Base-by-base conservation (phyloP, 2,113 vertebrate genomes). In the Myotis lucifugus region DNA sequence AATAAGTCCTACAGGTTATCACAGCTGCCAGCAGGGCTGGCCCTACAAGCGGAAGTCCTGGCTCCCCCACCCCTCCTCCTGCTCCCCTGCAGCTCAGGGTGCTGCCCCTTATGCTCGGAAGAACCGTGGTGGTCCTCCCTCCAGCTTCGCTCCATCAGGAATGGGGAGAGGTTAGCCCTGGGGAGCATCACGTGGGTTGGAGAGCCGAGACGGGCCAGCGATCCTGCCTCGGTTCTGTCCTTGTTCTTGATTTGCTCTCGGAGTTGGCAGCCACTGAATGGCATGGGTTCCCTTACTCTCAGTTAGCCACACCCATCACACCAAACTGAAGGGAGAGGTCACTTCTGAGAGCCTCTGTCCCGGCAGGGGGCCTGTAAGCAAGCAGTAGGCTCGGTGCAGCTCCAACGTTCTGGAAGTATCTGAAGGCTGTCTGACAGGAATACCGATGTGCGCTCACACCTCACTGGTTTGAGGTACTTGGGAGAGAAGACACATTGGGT, bases 131-230 rank as follows among this genome's bases (percentile, higher is more conserved):
- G 8, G 40, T 29, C 66, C 50, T 86, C 37, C 42, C 42, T 66
- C 67, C 25, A 64, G 10, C 67, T 25, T 18, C 25, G 5, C 37
- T 25, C 1, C 12, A 4, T 66, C 9, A 4, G 37, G 34, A n/a
- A 12, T 4, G 6, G 32, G 1, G 11, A 69, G 66, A 70, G 64
- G 11, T 48, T n/a, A 8, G 42, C 42, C 15, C 29, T 23, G 3
- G 52, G 27, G 40, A 79, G 17, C 66, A 32, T 21, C 81, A 1
- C 6, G 4, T 70, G 81, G 73, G 34, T 21, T 10, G 0, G 8
- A 18, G 8, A 54, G 37, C 66, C 0, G 1, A 64, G 64, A 64
- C 0, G 3, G 37, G 18, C 25, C 23, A 8, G 81, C 8, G 0
- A 0, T 32, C 54, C 64, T 13, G 7, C 11, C 17, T 46, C 46